These are phyloP conservation scores for Gallinago media DNA, from an alignment of 2,113 vertebrate genomes.

Conservation along the genomic window DNA sequence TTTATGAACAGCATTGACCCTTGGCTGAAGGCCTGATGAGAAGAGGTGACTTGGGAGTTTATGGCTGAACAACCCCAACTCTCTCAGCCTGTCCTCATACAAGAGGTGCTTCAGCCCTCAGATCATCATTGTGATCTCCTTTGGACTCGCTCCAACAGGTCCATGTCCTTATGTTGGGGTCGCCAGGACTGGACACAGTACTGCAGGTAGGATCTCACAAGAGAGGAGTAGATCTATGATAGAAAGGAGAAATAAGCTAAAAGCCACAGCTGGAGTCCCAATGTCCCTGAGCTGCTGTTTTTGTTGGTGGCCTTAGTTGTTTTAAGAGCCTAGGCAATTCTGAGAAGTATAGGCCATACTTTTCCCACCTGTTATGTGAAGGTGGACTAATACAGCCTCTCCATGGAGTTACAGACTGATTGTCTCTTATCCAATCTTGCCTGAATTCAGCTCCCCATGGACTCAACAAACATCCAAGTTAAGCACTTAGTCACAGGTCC, in stretches of 20 bases:
- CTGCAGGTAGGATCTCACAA: no score
- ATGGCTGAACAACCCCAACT: not conserved
- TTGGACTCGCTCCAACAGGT: no score
- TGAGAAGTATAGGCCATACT: not conserved
- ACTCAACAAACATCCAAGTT: not conserved
- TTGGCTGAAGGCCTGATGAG: not conserved
- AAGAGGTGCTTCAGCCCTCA: no score
- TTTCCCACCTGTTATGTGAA: not conserved
- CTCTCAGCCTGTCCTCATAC: no score
- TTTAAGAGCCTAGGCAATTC: not conserved
- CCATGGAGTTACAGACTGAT: not conserved
- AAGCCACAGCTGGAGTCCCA: not conserved
- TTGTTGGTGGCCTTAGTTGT: not conserved
- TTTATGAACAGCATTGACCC: not conserved
- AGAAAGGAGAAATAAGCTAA: not conserved
- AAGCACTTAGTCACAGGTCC: not conserved
- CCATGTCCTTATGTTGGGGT: no score
- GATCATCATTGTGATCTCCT: no score
- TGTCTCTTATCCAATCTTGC: not conserved
- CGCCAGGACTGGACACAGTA: no score
- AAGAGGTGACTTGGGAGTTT: not conserved
- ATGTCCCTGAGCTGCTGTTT: accelerated
- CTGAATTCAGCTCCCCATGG: not conserved
- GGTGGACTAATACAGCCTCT: not conserved
- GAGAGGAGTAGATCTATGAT: no score